phyloP scores from a whole-genome alignment of 2,888 invertebrate genomes.

The Strigamia maritima region DNA sequence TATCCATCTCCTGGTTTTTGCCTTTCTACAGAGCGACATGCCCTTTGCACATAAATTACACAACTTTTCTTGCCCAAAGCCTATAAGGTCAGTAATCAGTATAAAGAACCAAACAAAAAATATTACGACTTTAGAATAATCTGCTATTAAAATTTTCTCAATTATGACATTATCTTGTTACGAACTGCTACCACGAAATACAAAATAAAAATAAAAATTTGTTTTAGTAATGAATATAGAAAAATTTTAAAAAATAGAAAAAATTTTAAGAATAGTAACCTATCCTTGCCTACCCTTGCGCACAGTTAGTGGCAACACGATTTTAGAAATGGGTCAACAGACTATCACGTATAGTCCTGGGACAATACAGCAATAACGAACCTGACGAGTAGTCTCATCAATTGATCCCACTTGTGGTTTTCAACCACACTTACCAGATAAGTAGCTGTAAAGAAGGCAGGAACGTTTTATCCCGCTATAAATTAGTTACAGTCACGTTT shows the following conservation, averaged over 20 bases:
- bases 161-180: neutral
- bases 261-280: neutral
- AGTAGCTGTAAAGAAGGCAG: slow-evolving; percentile 15
- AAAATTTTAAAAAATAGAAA: no score
- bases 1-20: neutral
- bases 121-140: neutral
- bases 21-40: neutral
- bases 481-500: slow-evolving; percentile 34
- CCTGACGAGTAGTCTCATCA: slow-evolving; percentile 26
- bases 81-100: neutral
- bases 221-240: no score
- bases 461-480: slow-evolving; percentile 12
- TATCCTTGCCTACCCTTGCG: neutral
- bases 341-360: neutral
- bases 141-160: neutral
- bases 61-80: neutral
- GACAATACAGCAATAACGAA: slow-evolving; percentile 29
- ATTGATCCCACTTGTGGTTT: slow-evolving; percentile 2
- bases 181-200: no score
- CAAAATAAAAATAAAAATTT: no score
- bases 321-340: slow-evolving; percentile 18
- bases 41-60: neutral
- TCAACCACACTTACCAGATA: slow-evolving; percentile 18
- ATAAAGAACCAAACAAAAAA: neutral
- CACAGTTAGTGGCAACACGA: slow-evolving; percentile 19